Base-by-base conservation (phyloP, 2,797 vertebrate species). In the Atherinosoma microstoma region DNA sequence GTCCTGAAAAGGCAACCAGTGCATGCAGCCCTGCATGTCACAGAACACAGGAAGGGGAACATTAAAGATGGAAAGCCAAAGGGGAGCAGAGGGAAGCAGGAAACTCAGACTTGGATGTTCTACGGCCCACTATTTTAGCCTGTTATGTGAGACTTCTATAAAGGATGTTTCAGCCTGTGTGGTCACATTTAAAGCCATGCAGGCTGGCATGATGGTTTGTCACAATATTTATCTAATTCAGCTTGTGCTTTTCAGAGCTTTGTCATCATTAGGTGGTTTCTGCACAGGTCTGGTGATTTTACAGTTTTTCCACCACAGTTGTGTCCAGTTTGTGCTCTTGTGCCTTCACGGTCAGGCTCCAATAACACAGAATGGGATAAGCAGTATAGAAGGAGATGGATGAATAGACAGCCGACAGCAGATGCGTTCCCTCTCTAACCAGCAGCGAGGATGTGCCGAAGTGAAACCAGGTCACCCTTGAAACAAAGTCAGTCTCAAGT, bases 81-180 rank as follows among this genome's bases (percentile, higher is more conserved):
- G 3, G 11, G 45, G 35, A 18, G 64, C 64, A 2, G 57, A 5
- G 49, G 45, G 30, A 6, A 65, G 32, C 30, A 57, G 36, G 51
- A 45, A 68, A 10, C 13, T 24, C 49, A 38, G 62, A 16, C 62
- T 27, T 51, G 58, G 35, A 54, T 49, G 24, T 73, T 42, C 53
- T 71, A 61, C 60, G 15, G 29, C 53, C 34, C 6, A 57, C 20
- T 49, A 20, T 64, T 72, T 58, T 30, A 2, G 4, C 30, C 15
- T 0, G 0, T 80, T 81, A 83, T 86, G 85, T 22, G 57, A 70
- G 67, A 65, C 82, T 87, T 89, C 72, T 57, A 78, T 90, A 81
- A 83, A 38, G 62, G 80, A 22, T 4, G 67, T 73, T 84, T 80
- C 77, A 30, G 78, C 76, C 79, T 58, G 36, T 54, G 84, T 59